Evolutionary conservation across 2,797 vertebrate species (phyloP).

Genomic region (Mus caroli): DNA sequence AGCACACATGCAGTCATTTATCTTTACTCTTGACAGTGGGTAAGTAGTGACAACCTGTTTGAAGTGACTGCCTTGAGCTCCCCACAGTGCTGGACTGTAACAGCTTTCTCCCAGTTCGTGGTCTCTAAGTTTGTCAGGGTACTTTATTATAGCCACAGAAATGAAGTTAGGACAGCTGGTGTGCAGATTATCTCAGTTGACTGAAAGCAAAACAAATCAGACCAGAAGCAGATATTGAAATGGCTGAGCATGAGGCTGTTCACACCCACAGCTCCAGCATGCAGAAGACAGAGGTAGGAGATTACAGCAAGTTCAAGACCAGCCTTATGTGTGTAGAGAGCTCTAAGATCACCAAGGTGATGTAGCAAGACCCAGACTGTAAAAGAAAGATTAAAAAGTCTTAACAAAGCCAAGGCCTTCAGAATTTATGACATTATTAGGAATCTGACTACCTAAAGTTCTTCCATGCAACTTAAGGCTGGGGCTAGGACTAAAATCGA

Average conservation of each 20-base stretch:
- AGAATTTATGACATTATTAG: background rate
- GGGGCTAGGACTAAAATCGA: background rate
- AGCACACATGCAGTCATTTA: background rate
- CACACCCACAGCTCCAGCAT: background rate
- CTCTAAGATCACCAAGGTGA: background rate
- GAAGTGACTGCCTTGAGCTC: background rate
- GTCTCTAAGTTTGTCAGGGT: background rate
- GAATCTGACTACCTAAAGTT: background rate
- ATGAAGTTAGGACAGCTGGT: background rate
- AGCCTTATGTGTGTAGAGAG: background rate
- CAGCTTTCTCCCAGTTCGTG: background rate
- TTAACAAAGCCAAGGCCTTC: background rate
- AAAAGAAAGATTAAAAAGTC: background rate
- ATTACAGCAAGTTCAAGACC: background rate
- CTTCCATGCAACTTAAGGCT: background rate
- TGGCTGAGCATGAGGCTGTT: background rate
- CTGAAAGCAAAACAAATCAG: constrained; percentile 28
- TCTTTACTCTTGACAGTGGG: background rate
- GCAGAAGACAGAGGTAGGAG: background rate
- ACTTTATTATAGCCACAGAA: background rate
- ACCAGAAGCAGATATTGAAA: background rate
- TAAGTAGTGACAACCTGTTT: background rate
- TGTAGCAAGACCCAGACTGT: background rate
- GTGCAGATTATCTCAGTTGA: background rate
- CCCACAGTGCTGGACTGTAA: background rate